Evolutionary conservation across 2,888 invertebrate species (phyloP), one percentile per base, ranked within the genome.

Genomic region (Euphydryas editha): DNA sequence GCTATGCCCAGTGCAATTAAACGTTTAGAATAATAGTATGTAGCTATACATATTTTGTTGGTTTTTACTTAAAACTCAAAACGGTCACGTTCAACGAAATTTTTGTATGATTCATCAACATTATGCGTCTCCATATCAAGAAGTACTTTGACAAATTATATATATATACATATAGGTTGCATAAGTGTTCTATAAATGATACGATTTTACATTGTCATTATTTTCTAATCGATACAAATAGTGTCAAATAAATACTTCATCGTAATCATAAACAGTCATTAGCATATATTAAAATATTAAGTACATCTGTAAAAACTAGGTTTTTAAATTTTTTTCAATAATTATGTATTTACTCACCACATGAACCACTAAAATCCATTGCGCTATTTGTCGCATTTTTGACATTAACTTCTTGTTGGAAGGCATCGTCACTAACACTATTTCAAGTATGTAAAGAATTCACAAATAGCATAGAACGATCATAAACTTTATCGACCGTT

Each of bases 401-500:
- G 88, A 85, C 71, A 92, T 82, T 74, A 92, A 78, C 76, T 92
- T 92, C 82, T 90, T 91, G 80, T 91, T 91, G 68, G 91, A 87
- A 75, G 92, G 92, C 92, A 92, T 92, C 79, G 80, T 90, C 80
- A 81, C 67, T 73, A 70, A 69, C 70, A 75, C 73, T 69, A 51
- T 65, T 65, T 69, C 60, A 76, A 78, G 78, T 85, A 78, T 80
- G 79, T 85, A 85, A 82, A 84, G 81, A 85, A 87, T 87, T 84
- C 88, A 90, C 87, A 88, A 88, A 90, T 88, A 88, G 84, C 85
- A 85, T 84, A 81, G 55, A 62, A 85, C 85, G 83, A 85, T 83
- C 87, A 86, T 84, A 76, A 87, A 88, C 85, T 86, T 83, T 87
- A 92, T 89, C 88, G 88, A 91, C 86, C 89, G 92, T 86, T 89